phyloP scores from a whole-genome alignment of 2,888 invertebrate species.

The Troides helena region DNA sequence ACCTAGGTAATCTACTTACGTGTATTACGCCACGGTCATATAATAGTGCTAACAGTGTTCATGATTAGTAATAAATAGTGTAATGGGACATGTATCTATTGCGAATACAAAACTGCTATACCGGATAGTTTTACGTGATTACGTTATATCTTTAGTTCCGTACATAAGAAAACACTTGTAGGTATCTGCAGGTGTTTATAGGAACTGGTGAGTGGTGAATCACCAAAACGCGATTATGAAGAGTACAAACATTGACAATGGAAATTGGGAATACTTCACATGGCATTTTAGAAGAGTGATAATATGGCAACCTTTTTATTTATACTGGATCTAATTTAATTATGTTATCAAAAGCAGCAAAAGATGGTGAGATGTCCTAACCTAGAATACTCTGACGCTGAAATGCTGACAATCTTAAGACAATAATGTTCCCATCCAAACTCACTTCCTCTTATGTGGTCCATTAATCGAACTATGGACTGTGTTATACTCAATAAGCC shows the following conservation, averaged over 20 bases:
- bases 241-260: not conserved
- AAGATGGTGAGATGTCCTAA: no score
- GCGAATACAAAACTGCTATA: slow-evolving; percentile 11
- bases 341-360: no score
- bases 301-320: no score
- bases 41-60: slow-evolving; percentile 3
- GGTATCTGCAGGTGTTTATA: not conserved
- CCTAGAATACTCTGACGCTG: no score
- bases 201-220: not conserved
- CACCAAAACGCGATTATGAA: not conserved
- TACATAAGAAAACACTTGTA: not conserved
- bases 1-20: slow-evolving; percentile 23
- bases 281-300: no score
- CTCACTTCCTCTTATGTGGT: no score
- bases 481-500: no score
- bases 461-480: no score
- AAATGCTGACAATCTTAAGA: no score
- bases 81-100: slow-evolving; percentile 22
- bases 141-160: not conserved
- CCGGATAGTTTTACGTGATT: slow-evolving; percentile 16
- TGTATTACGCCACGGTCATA: slow-evolving; percentile 10
- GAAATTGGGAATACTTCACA: not conserved
- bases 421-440: no score
- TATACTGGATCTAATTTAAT: no score
- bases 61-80: slow-evolving; percentile 24